Conservation (phyloP, 2,797 vertebrate genomes). For the Echiichthys vipera region DNA sequence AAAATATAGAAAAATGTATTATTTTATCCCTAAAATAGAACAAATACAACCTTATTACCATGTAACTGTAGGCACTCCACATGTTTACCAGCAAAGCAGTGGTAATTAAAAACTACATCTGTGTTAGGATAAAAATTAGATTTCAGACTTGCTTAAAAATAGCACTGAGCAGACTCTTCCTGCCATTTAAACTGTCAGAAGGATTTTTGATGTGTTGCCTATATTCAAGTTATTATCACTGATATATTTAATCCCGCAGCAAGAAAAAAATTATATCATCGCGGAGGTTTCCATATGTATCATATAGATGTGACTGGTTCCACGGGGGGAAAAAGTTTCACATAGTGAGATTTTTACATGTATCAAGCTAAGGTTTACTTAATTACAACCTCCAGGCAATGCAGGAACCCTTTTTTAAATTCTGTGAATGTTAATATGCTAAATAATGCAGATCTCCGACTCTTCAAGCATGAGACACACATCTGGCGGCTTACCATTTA, state of each 20-base stretch:
- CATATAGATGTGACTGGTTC: constrained; percentile 95
- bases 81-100: constrained; percentile 72
- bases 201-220: constrained; percentile 90
- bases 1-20: constrained; percentile 46
- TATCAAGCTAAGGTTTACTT: constrained; percentile 99
- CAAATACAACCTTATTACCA: constrained; percentile 65
- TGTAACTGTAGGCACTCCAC: constrained; percentile 72
- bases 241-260: constrained; percentile 97
- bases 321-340: constrained; percentile 89
- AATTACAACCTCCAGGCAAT: constrained; percentile 99
- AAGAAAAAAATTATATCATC: constrained; percentile 93
- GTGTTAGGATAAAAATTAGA: constrained; percentile 77
- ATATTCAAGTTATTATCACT: constrained; percentile 97
- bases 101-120: constrained; percentile 81
- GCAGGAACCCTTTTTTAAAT: constrained; percentile 99
- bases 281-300: constrained; percentile 95
- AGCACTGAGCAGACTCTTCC: constrained; percentile 57
- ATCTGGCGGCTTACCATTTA: constrained; percentile 99
- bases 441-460: constrained; percentile 99
- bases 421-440: constrained; percentile 99
- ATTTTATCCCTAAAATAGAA: constrained; percentile 49
- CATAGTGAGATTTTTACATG: constrained; percentile 98
- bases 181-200: constrained; percentile 85
- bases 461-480: constrained; percentile 99
- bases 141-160: constrained; percentile 71